Conservation (phyloP, 2,888 invertebrate genomes). For the Thera obeliscata region DNA sequence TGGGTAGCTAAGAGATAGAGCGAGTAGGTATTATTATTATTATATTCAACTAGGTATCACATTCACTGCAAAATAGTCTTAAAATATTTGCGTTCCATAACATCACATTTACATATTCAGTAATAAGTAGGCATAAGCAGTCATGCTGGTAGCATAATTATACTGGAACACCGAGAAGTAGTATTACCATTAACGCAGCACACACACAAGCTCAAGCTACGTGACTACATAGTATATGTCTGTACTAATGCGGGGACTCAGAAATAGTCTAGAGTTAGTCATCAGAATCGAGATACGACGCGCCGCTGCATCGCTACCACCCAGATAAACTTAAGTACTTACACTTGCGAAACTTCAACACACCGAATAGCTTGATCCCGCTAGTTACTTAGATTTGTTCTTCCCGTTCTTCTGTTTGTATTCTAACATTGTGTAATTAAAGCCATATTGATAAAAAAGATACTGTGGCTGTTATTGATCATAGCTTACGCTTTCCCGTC, state of each 20-base stretch:
- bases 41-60: background rate
- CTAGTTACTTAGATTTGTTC: background rate
- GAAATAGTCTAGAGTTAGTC: constrained; percentile 68
- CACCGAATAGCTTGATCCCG: constrained; percentile 5
- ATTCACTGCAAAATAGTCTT: background rate
- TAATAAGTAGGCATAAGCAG: constrained; percentile 16
- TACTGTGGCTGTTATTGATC: background rate
- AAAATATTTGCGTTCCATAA: constrained; percentile 4
- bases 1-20: no score
- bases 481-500: no score
- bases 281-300: constrained; percentile 40
- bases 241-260: constrained; percentile 47
- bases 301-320: constrained; percentile 12
- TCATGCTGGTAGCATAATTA: constrained; percentile 29
- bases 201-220: constrained; percentile 40
- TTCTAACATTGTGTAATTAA: background rate
- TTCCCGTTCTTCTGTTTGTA: background rate
- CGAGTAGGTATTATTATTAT: no score
- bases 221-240: constrained; percentile 18
- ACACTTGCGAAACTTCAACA: constrained; percentile 22
- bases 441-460: background rate
- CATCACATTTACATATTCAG: constrained; percentile 10
- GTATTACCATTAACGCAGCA: constrained; percentile 36
- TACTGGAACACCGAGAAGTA: constrained; percentile 18
- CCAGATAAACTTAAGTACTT: constrained; percentile 20